These are phyloP conservation scores for Numida meleagris DNA, from an alignment of 2,113 vertebrate genomes.

Conservation along the genomic window DNA sequence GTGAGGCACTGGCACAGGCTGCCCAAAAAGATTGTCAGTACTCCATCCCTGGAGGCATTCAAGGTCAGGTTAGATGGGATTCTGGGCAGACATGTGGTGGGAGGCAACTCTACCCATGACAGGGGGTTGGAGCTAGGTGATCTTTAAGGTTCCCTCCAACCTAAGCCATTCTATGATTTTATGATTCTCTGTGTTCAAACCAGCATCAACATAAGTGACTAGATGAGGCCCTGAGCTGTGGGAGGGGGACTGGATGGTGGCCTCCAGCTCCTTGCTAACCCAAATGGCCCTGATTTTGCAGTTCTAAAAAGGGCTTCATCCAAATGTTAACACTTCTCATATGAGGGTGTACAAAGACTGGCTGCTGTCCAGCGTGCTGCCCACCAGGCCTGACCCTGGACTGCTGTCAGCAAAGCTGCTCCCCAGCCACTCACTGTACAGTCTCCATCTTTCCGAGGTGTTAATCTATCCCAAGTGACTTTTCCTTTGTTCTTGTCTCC, in stretches of 20 bases:
- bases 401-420: background rate
- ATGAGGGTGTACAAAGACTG: background rate
- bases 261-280: background rate
- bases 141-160: too few species aligned
- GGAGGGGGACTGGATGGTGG: background rate
- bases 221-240: background rate
- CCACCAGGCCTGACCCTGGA: too few species aligned
- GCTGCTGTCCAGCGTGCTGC: background rate
- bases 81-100: too few species aligned
- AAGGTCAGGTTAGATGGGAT: too few species aligned
- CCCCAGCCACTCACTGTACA: background rate
- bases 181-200: too few species aligned
- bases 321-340: background rate
- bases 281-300: background rate
- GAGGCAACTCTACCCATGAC: too few species aligned
- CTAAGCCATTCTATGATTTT: too few species aligned
- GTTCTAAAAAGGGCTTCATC: background rate
- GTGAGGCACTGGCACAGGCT: too few species aligned
- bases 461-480: background rate
- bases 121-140: too few species aligned
- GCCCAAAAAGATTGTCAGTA: too few species aligned
- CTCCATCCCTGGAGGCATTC: too few species aligned
- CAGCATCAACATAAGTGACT: background rate
- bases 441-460: background rate
- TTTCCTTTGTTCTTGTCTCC: background rate